Conservation (phyloP, 2,113 vertebrate species). For the Megaceryle maxima region DNA sequence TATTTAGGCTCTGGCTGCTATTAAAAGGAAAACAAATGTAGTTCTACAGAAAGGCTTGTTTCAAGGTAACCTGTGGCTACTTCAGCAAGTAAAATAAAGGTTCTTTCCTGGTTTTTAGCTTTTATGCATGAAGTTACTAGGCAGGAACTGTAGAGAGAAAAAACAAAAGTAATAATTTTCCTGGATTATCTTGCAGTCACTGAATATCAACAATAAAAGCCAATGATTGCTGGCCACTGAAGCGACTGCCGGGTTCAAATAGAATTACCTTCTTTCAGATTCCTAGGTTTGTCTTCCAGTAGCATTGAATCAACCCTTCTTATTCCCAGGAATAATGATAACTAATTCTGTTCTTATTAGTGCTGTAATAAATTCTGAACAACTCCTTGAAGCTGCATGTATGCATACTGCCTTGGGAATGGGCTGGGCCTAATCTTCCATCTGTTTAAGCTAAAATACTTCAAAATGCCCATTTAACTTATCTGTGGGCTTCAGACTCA, state of each 20-base stretch:
- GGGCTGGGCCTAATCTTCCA: not conserved
- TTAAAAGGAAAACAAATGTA: conserved; percentile 39
- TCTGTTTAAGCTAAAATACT: not conserved
- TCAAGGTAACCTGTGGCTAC: not conserved
- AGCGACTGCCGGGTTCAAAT: not conserved
- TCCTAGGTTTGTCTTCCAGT: not conserved
- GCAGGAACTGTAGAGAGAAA: not conserved
- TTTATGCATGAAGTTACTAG: not conserved
- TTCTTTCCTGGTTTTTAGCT: not conserved
- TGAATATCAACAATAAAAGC: not conserved
- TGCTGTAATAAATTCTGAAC: not conserved
- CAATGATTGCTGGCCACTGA: not conserved
- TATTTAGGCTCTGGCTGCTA: conserved; percentile 53
- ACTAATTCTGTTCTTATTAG: not conserved
- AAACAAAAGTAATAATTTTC: not conserved
- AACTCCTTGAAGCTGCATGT: not conserved
- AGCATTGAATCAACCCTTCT: not conserved
- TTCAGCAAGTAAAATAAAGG: not conserved
- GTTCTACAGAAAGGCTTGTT: not conserved
- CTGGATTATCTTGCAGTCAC: not conserved
- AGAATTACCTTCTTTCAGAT: not conserved
- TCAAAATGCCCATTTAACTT: not conserved
- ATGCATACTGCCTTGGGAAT: not conserved
- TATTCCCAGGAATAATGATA: not conserved
- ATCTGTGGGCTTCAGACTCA: not conserved